Conservation (phyloP, 2,888 invertebrate species). For the Hermaeophaga mercurialis region DNA sequence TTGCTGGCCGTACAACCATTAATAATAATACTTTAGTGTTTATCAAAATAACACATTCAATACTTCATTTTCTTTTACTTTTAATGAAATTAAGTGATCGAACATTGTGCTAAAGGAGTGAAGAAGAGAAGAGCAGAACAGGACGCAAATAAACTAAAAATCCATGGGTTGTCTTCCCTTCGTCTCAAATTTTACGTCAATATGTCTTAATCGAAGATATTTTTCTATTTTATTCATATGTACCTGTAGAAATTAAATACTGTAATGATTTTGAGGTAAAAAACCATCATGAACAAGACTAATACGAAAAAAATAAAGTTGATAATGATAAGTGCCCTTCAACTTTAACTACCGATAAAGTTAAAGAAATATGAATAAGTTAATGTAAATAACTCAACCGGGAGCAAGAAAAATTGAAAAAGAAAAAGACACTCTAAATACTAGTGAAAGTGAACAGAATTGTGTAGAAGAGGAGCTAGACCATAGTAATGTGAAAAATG, state of each 20-base stretch:
- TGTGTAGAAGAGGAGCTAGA: conserved; percentile 24
- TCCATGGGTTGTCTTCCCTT: conserved; percentile 31
- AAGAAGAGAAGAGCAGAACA: conserved; percentile 18
- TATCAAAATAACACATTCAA: too few relatives aligned
- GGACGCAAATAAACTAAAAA: conserved; percentile 36
- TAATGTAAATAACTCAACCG: conserved; percentile 29
- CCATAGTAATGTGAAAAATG: conserved; percentile 39
- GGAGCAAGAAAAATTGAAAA: conserved; percentile 35
- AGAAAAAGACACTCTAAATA: conserved; percentile 33
- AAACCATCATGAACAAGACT: conserved; percentile 40
- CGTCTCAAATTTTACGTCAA: conserved; percentile 32
- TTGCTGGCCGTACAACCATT: too few relatives aligned
- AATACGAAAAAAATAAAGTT: conserved; percentile 40
- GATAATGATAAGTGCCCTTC: conserved; percentile 47
- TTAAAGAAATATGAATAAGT: conserved; percentile 39
- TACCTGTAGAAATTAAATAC: conserved; percentile 22
- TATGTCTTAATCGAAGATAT: conserved; percentile 33
- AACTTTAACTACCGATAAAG: conserved; percentile 35
- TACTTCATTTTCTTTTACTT: too few relatives aligned
- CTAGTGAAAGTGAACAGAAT: conserved; percentile 27
- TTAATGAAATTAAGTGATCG: too few relatives aligned
- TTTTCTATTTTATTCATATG: conserved; percentile 27
- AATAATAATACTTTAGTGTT: too few relatives aligned
- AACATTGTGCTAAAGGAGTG: conserved; percentile 9
- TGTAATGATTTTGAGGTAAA: conserved; percentile 29